phyloP scores from a whole-genome alignment of 2,113 vertebrate species.

The Carettochelys insculpta region DNA sequence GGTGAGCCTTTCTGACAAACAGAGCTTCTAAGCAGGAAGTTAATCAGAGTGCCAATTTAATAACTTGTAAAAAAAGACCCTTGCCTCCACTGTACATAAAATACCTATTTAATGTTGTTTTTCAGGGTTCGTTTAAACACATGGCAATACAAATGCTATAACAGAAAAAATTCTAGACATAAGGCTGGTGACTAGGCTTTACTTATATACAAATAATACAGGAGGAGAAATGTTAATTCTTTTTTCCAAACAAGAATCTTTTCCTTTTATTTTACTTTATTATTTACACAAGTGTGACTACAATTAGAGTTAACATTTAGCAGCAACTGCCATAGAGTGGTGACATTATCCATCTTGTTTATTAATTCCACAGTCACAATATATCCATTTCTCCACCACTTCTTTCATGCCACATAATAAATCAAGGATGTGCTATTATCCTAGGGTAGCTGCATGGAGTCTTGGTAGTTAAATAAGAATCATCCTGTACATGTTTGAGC shows the following conservation, averaged over 20 bases:
- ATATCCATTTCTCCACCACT: accelerated
- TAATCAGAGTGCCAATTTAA: background rate
- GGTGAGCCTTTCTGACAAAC: background rate
- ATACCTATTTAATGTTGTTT: background rate
- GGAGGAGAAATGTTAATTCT: background rate
- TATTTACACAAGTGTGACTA: background rate
- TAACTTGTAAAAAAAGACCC: accelerated
- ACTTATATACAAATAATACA: background rate
- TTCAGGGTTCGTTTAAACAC: background rate
- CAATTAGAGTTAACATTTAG: background rate
- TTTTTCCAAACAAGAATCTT: background rate
- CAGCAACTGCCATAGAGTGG: background rate
- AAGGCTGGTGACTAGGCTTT: background rate
- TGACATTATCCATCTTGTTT: background rate
- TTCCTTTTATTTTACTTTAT: background rate
- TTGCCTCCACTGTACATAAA: background rate
- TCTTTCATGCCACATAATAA: background rate
- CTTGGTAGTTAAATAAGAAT: background rate
- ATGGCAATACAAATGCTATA: background rate
- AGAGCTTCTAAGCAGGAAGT: background rate
- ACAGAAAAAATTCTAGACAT: background rate
- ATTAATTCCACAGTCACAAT: background rate
- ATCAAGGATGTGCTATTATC: background rate
- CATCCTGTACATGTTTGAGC: background rate
- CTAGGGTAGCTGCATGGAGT: background rate